Evolutionary conservation across 2,797 vertebrate species (phyloP).

Genomic region (Toxotes lorentzi): DNA sequence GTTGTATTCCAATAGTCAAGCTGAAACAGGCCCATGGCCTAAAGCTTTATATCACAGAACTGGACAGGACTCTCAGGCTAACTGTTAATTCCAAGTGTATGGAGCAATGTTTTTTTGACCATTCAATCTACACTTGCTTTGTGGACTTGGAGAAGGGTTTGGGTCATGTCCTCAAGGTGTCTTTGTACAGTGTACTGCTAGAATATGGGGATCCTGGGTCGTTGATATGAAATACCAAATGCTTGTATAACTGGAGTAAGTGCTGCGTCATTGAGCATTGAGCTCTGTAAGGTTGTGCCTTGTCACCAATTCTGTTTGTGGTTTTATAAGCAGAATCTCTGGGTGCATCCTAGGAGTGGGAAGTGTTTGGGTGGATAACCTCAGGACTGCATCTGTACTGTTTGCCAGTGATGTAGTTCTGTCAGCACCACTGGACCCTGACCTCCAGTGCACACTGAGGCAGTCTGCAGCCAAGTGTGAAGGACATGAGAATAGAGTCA

Average conservation of each 20-base stretch:
- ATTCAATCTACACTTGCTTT: neutral
- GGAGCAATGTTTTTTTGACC: neutral
- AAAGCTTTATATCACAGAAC: too few species aligned
- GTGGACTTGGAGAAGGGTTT: neutral
- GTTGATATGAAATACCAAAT: neutral
- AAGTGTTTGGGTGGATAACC: neutral
- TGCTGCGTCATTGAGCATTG: neutral
- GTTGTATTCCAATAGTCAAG: neutral
- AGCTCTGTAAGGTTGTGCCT: constrained; percentile 1
- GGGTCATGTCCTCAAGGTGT: neutral
- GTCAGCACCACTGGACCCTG: neutral
- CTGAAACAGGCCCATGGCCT: neutral
- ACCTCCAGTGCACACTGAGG: neutral
- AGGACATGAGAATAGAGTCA: constrained; percentile 19
- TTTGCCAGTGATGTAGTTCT: neutral
- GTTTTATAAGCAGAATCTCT: neutral
- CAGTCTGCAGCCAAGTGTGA: constrained; percentile 22
- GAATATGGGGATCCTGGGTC: neutral
- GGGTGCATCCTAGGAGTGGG: neutral
- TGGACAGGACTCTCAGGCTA: too few species aligned
- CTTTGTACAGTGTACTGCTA: neutral
- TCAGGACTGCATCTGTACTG: constrained; percentile 10
- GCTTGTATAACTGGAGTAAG: neutral
- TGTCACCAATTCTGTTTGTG: constrained; percentile 17
- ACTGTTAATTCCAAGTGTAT: neutral